Percentiles rank a stretch among this genome's conserved stretches.
Conservation (phyloP, 2,797 vertebrate genomes). For the Heteromormyrus szaboi region DNA sequence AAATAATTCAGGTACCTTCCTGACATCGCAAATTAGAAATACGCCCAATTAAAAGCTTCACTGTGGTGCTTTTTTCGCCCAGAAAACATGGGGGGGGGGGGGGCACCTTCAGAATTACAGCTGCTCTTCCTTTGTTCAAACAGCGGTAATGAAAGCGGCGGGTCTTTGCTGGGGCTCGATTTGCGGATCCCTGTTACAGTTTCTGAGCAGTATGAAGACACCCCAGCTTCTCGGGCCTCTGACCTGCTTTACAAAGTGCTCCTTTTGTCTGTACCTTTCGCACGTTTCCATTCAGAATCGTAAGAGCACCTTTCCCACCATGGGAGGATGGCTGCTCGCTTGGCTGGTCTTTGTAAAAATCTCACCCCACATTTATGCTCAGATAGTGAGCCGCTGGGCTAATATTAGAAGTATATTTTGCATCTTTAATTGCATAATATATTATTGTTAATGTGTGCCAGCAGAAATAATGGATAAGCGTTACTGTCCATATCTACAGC, state of each 20-base stretch:
- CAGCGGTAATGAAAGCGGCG: constrained; percentile 8
- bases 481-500: not conserved
- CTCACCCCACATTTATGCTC: not conserved
- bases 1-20: not conserved
- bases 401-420: not conserved
- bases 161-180: not conserved
- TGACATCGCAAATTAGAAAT: not conserved
- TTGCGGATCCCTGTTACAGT: constrained; percentile 18
- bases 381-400: not conserved
- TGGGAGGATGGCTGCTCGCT: not conserved
- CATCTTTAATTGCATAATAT: not conserved
- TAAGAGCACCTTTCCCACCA: not conserved
- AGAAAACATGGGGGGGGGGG: not conserved
- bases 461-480: not conserved
- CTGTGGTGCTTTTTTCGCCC: not conserved
- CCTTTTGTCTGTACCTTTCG: not conserved
- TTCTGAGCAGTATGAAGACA: constrained; percentile 14
- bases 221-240: constrained; percentile 5
- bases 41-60: constrained; percentile 7
- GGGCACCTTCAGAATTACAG: not conserved
- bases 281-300: not conserved
- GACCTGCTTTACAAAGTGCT: constrained; percentile 12
- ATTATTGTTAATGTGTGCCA: not conserved
- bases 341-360: not conserved
- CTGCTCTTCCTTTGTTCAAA: constrained; percentile 12